These are phyloP conservation scores for Drosophila mauritiana DNA, from an alignment of 1,140 invertebrate species.

Conservation along the genomic window DNA sequence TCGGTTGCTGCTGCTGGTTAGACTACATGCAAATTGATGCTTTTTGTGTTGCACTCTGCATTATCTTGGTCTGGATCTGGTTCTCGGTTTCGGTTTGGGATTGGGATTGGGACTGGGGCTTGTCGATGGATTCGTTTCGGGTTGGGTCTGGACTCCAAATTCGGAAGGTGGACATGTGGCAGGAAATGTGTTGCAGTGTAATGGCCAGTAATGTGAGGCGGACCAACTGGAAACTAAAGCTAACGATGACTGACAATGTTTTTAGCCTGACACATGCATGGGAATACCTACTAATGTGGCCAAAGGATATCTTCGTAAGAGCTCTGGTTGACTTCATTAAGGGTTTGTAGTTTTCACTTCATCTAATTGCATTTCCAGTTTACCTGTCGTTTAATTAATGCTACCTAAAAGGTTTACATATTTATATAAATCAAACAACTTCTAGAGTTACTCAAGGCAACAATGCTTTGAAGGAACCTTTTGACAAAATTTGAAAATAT, in stretches of 20 bases:
- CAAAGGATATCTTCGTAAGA: not conserved
- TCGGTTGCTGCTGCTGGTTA: slow-evolving; percentile 31
- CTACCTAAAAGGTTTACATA: not conserved
- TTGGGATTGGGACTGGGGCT: slow-evolving; percentile 29
- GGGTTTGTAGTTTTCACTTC: not conserved
- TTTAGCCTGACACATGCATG: slow-evolving; percentile 2
- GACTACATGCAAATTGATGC: slow-evolving; percentile 56
- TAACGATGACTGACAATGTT: slow-evolving; percentile 23
- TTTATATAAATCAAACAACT: too few species aligned
- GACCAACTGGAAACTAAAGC: slow-evolving; percentile 6
- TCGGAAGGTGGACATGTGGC: not conserved
- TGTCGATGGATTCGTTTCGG: slow-evolving; percentile 21
- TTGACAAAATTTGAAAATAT: too few species aligned
- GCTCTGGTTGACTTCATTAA: not conserved
- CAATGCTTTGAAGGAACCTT: too few species aligned
- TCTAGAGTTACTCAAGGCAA: too few species aligned
- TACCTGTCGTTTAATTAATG: not conserved
- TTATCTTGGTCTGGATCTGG: slow-evolving; percentile 50
- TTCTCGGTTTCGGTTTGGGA: slow-evolving; percentile 28
- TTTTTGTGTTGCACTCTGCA: slow-evolving; percentile 53
- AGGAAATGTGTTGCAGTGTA: slow-evolving; percentile 2
- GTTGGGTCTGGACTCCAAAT: not conserved
- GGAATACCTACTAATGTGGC: not conserved
- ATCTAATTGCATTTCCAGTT: not conserved
- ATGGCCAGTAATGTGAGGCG: slow-evolving; percentile 9